Evolutionary conservation across 1,140 invertebrate species (phyloP), one percentile per base, ranked within the genome.

Genomic region (Leptinotarsa undecemlineata): DNA sequence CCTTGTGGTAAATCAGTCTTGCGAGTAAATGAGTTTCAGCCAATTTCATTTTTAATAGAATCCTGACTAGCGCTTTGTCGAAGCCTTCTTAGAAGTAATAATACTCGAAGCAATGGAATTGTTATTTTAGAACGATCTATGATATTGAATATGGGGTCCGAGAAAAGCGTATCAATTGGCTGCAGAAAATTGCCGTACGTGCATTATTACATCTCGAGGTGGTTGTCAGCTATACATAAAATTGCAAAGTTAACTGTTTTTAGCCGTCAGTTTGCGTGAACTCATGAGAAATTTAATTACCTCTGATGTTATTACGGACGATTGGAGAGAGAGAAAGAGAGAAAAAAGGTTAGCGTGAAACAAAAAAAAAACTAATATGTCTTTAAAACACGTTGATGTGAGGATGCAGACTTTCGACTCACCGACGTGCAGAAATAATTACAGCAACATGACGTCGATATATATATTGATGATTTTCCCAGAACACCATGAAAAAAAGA

Each of bases 231-330:
- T 57, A 57, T 15, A 19, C 51, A 15, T 57, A 57, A 57, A 57
- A 57, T 57, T 19, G 51, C 51, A 57, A 57, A 57, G 14, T 57
- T 15, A 57, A 57, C 51, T 15, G 51, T 57, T 57, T 57, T 57
- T 57, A 57, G 17, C n/a, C 1, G 17, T 57, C 51, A 57, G 51
- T 17, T 17, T 57, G 51, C n/a, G 51, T 57, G 51, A 57, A 57
- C 51, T 57, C 51, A 15, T 57, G 51, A 57, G 51, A 57, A 57
- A 57, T 57, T 57, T 57, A 57, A 57, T 57, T 57, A 57, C n/a
- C 51, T 57, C 17, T 4, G 51, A 57, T 19, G 51, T 57, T 15
- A 57, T 57, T 57, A 57, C 51, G 51, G 51, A 15, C 51, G 51
- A 57, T 57, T 57, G 51, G 51, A 57, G n/a, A 17, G 15, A 57